A percentile compares a stretch with the other conserved stretches of the same genome.
These are phyloP conservation scores for Ageneiosus marmoratus DNA, from an alignment of 2,113 vertebrate genomes.

Conservation along the genomic window DNA sequence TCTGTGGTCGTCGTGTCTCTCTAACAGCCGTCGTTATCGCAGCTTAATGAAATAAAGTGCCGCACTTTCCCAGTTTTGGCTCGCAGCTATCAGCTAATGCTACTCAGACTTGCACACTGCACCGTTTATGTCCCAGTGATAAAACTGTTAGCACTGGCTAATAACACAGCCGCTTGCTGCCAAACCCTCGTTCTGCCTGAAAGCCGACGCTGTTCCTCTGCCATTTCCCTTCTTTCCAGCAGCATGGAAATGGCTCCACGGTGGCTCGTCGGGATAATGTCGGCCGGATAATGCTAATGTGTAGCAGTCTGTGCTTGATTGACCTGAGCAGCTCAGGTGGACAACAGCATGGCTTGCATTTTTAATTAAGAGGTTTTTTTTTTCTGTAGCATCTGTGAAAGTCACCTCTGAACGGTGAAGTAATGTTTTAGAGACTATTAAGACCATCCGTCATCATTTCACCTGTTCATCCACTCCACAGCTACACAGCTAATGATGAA, in stretches of 20 bases:
- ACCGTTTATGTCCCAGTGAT: constrained; percentile 77
- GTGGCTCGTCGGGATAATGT: constrained; percentile 37
- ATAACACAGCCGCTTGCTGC: constrained; percentile 66
- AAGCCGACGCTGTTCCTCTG: constrained; percentile 58
- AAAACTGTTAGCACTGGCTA: constrained; percentile 75
- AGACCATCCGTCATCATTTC: too few relatives aligned
- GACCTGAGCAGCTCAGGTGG: not conserved
- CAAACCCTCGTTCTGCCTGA: constrained; percentile 66
- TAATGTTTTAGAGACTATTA: not conserved
- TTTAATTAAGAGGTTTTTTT: not conserved
- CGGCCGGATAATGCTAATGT: not conserved
- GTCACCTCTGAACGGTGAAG: not conserved
- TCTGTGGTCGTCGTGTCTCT: not conserved
- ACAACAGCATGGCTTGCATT: not conserved
- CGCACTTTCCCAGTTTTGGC: constrained; percentile 24
- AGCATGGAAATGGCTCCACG: constrained; percentile 47
- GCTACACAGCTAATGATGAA: too few relatives aligned
- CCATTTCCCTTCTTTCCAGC: constrained; percentile 61
- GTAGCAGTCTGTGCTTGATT: not conserved
- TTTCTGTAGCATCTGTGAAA: not conserved
- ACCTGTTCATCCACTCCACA: too few relatives aligned
- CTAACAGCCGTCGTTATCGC: not conserved
- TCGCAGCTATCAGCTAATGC: constrained; percentile 75
- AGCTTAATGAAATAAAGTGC: not conserved
- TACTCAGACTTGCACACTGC: constrained; percentile 69